phyloP scores from a whole-genome alignment of 2,888 invertebrate species.

The Corythucha ciliata region DNA sequence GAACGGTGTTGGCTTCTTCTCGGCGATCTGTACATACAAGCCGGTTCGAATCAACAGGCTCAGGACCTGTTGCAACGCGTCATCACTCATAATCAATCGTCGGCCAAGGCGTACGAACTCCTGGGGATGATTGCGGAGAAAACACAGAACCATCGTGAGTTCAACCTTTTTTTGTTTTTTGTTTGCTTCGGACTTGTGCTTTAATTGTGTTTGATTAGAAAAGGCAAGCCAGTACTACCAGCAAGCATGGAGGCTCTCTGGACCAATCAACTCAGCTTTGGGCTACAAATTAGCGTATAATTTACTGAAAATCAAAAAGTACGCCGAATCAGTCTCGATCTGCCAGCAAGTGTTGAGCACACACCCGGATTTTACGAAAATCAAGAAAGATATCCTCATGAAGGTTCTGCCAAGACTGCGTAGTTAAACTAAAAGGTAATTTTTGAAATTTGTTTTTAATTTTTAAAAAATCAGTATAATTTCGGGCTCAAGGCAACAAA shows the following conservation, averaged over 20 bases:
- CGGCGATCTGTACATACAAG: constrained; percentile 80
- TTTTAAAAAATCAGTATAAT: constrained; percentile 22
- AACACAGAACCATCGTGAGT: constrained; percentile 68
- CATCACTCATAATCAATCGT: constrained; percentile 74
- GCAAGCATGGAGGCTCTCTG: constrained; percentile 50
- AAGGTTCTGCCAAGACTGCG: constrained; percentile 72
- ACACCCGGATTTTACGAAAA: constrained; percentile 81
- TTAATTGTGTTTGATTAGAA: constrained; percentile 28
- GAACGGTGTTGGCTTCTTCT: constrained; percentile 91
- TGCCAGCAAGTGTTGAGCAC: constrained; percentile 71
- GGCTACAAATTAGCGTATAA: constrained; percentile 91
- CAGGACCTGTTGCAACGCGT: constrained; percentile 69
- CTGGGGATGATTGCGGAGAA: constrained; percentile 80
- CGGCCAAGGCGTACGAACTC: constrained; percentile 83
- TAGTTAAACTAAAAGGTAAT: constrained; percentile 16
- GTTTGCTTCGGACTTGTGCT: background rate
- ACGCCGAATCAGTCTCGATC: constrained; percentile 85
- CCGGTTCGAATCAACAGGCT: constrained; percentile 66
- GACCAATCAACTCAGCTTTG: constrained; percentile 71
- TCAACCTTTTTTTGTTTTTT: background rate
- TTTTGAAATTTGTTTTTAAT: too few species aligned
- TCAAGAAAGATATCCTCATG: constrained; percentile 87
- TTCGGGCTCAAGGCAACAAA: constrained; percentile 42
- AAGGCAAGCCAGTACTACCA: constrained; percentile 53
- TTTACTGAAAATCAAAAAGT: constrained; percentile 76